Evolutionary conservation across 53 echinoderm and acorn worm species (phyloP), one percentile per base, ranked within the genome.

Genomic region (Glandiceps talaboti): DNA sequence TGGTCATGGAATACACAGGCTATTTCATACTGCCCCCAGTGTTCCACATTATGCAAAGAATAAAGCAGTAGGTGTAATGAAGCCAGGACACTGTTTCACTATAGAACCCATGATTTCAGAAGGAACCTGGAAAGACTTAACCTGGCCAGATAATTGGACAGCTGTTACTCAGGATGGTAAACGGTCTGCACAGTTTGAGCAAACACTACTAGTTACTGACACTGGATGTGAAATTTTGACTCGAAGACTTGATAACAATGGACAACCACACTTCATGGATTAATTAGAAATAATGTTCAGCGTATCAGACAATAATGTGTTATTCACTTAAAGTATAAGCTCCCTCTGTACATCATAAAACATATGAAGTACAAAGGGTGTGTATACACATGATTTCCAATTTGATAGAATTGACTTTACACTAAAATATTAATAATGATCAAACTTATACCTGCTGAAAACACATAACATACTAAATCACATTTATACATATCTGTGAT

Each of bases 31-130:
- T 1, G 89, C 99, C 33, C 99, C 99, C 1, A 99, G 91, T 81
- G 93, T 99, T 0, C 99, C 99, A n/a, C 93, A 94, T 85, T 99
- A 99, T 88, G 89, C 99, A 82, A 99, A 99, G 79, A 99, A 99
- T 82, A 99, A 99, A 79, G 99, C 99, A 73, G 86, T 94, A 1
- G 99, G 99, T 76, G 90, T 99, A 14, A 99, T 99, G 93, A 99
- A 99, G 75, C 88, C 99, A 30, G 99, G 99, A 0, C 99, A 99
- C 85, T 88, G 91, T 27, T 99, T 99, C 31, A 99, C 99, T 0
- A 99, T 99, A 84, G 99, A 99, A 86, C 99, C 99, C 28, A 99
- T 99, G 99, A 94, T 99, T 79, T 94, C 90, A 32, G 87, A 79
- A 82, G 99, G 99, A 89, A 78, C 85, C 30, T 99, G 91, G 91